Evolutionary conservation across 2,113 vertebrate genomes (phyloP), one percentile per base, ranked within the genome.

Genomic region (Notothenia coriiceps): DNA sequence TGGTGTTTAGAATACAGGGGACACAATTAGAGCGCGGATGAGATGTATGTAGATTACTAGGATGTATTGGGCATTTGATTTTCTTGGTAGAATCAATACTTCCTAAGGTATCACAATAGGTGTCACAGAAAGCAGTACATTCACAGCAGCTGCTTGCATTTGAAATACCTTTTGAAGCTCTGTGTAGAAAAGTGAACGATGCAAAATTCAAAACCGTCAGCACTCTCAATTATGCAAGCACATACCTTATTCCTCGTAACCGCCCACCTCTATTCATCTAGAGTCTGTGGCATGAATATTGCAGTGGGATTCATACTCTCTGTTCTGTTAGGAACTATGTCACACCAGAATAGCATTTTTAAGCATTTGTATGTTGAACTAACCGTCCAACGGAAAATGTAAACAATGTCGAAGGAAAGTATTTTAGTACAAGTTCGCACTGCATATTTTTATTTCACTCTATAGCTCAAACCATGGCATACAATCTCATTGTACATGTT

Each of bases 181-280:
- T 25, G 33, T 74, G 68, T 55, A 47, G 51, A 67, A 66, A 59
- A 55, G 33, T 82, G 57, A 78, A 74, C 5, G 46, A 83, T 79
- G 65, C 61, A 73, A 60, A 82, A 93, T 91, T 83, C 74, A 77
- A 79, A 91, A 60, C 52, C 90, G 85, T 88, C 76, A 82, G 74
- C 63, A 74, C 63, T 72, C 46, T 85, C 73, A 65, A 62, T 91
- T 89, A 90, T 91, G 83, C 87, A 86, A 72, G 52, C 80, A 76
- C 84, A 78, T 64, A 77, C 68, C 73, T 84, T 71, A 72, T 70
- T 82, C 74, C 66, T 65, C 17, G 73, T 70, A 69, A 81, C 64
- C 57, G 13, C 54, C 69, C 60, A 74, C 65, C 63, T 88, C 67
- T 64, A 68, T 86, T 90, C 78, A 83, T 88, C 72, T 84, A 50